Evolutionary conservation across 1,140 invertebrate genomes (phyloP).

Genomic region (Bombus superbus): DNA sequence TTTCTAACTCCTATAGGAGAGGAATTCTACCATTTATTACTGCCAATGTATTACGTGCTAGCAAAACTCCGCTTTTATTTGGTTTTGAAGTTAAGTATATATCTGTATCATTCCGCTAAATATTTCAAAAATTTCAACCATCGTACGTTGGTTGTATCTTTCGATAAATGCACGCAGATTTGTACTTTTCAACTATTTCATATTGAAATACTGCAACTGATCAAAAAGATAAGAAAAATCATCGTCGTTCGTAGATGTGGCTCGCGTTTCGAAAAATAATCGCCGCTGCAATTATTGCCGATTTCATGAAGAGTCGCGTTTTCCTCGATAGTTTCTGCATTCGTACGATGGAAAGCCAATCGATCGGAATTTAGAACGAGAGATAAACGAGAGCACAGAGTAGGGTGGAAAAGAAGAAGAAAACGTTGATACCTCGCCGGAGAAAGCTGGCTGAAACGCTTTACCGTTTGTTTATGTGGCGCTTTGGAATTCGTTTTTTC

Average conservation of each 20-base stretch:
- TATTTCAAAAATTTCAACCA: too few relatives aligned
- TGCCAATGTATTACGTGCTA: too few relatives aligned
- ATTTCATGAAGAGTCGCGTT: not conserved
- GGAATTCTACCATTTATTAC: too few relatives aligned
- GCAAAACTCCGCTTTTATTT: too few relatives aligned
- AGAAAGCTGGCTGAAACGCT: slow-evolving; percentile 5
- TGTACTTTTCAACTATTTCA: too few relatives aligned
- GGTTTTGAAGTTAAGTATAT: too few relatives aligned
- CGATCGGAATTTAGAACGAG: not conserved
- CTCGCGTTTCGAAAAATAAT: not conserved
- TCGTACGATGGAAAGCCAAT: not conserved
- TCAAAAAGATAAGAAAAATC: not conserved
- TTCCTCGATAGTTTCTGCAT: not conserved
- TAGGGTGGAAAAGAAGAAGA: not conserved
- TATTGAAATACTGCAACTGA: too few relatives aligned
- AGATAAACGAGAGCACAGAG: not conserved
- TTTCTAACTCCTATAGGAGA: too few relatives aligned
- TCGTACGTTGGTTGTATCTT: too few relatives aligned
- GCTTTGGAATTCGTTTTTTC: not conserved
- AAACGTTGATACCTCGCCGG: not conserved
- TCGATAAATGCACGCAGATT: too few relatives aligned
- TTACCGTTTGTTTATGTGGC: not conserved
- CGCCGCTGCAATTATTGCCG: not conserved
- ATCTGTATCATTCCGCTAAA: too few relatives aligned
- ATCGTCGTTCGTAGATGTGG: not conserved